These are phyloP conservation scores for Rhinoraja longicauda DNA, from an alignment of 2,797 vertebrate species.

Conservation along the genomic window DNA sequence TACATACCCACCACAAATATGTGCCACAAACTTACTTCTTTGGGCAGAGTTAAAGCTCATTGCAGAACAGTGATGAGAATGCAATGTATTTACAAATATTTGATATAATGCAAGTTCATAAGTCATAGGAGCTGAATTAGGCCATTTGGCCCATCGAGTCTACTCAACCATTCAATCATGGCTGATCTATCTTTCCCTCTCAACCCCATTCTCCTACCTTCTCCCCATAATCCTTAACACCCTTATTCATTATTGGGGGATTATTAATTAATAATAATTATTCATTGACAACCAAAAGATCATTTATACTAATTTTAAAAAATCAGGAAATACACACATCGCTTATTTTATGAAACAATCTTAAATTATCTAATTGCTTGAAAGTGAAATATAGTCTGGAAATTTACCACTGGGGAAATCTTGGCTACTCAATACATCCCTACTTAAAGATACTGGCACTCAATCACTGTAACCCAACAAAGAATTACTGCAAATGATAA, in stretches of 20 bases:
- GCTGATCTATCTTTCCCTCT: too few relatives aligned
- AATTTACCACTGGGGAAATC: not conserved
- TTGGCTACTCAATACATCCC: not conserved
- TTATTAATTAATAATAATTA: not conserved
- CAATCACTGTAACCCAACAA: not conserved
- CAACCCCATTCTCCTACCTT: too few relatives aligned
- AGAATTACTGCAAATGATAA: not conserved
- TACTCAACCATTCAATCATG: too few relatives aligned
- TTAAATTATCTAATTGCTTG: not conserved
- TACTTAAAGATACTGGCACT: not conserved
- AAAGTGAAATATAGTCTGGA: not conserved
- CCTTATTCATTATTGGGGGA: too few relatives aligned
- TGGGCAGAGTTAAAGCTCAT: not conserved
- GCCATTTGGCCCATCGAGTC: too few relatives aligned
- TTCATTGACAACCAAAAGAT: not conserved
- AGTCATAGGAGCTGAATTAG: too few relatives aligned
- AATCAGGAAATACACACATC: not conserved
- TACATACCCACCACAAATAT: not conserved
- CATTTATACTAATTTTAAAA: not conserved
- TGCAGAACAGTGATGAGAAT: not conserved
- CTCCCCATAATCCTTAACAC: too few relatives aligned
- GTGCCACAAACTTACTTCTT: not conserved
- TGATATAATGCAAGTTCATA: not conserved
- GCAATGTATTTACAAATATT: not conserved
- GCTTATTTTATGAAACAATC: not conserved